Evolutionary conservation across 2,888 invertebrate genomes (phyloP).

Genomic region (Orchesella flavescens): DNA sequence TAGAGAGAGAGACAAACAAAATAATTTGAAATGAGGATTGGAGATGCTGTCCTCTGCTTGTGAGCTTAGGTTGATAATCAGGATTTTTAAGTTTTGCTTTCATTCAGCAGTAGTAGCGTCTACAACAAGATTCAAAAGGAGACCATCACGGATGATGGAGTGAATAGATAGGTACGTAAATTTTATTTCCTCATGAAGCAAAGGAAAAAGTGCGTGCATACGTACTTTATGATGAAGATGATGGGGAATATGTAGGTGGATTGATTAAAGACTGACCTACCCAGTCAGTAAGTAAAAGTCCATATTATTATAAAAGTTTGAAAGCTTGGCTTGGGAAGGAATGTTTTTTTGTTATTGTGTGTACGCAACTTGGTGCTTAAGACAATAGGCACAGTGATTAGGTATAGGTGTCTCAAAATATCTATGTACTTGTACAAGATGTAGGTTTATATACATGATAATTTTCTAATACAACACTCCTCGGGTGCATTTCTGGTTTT

Average conservation of each 20-base stretch:
- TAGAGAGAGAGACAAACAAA: not conserved
- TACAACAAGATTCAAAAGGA: conserved; percentile 11
- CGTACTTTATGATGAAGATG: conserved; percentile 4
- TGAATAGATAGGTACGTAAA: no score
- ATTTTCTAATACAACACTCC: not conserved
- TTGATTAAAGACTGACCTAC: conserved; percentile 57
- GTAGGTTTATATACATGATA: not conserved
- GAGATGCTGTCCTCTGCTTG: not conserved
- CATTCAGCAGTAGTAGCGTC: conserved; percentile 17
- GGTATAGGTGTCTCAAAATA: no score
- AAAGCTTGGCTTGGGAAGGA: not conserved
- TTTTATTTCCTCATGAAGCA: not conserved
- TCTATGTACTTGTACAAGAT: not conserved
- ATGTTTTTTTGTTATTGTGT: not conserved
- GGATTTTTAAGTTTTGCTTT: conserved; percentile 27
- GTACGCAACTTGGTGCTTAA: not conserved
- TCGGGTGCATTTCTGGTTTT: conserved; percentile 37
- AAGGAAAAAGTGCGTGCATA: conserved; percentile 2
- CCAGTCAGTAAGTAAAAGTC: conserved; percentile 16
- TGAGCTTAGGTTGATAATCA: conserved; percentile 23
- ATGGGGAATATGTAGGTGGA: conserved; percentile 52
- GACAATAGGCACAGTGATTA: no score
- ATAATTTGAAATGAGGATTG: not conserved
- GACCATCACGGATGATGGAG: not conserved
- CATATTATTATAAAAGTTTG: not conserved